These are phyloP conservation scores for Rattus norvegicus DNA, from an alignment of 2,113 vertebrate species.

Conservation along the genomic window GRCr8 NC_086026.1:84954501-84955000, in stretches of 20 bases:
- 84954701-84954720: not conserved
- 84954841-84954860: not conserved
- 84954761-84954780: not conserved
- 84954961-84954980: not conserved
- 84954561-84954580: not conserved
- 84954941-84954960: not conserved
- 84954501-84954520: not conserved
- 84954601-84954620: not conserved
- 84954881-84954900: not conserved
- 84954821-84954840: no score
- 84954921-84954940: not conserved
- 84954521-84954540: not conserved
- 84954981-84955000: not conserved
- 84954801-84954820: not conserved
- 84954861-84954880: not conserved
- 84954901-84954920: not conserved
- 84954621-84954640: conserved; percentile 20
- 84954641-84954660: not conserved
- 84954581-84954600: not conserved
- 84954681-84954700: not conserved
- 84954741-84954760: not conserved
- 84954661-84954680: no score
- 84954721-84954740: not conserved
- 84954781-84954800: not conserved
- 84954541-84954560: not conserved